Evolutionary conservation across 1,140 invertebrate genomes (phyloP).

Genomic region (Helicorthomorpha holstii): DNA sequence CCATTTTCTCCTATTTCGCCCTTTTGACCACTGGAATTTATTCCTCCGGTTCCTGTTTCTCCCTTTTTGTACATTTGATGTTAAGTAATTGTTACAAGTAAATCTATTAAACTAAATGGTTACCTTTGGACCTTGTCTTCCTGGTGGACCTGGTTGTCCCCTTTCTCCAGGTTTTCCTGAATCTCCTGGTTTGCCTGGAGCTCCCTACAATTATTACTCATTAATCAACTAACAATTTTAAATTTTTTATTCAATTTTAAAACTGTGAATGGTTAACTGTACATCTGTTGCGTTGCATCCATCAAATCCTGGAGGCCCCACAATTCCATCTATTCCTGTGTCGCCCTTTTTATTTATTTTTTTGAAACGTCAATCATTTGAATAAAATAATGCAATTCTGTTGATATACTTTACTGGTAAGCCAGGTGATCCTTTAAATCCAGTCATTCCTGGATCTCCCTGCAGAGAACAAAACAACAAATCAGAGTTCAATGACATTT

Average conservation of each 20-base stretch:
- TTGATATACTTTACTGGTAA: slow-evolving; percentile 35
- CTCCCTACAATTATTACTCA: slow-evolving; percentile 26
- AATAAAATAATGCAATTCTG: not conserved
- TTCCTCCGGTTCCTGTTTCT: slow-evolving; percentile 61
- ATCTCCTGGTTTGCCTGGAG: slow-evolving; percentile 26
- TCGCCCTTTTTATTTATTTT: slow-evolving; percentile 32
- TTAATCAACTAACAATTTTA: not conserved
- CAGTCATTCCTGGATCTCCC: slow-evolving; percentile 43
- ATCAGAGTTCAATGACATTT: not conserved
- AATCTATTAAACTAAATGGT: too few relatives aligned
- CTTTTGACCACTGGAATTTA: slow-evolving; percentile 59
- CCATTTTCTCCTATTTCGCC: slow-evolving; percentile 45
- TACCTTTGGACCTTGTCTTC: slow-evolving; percentile 25
- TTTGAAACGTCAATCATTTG: not conserved
- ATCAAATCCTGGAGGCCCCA: slow-evolving; percentile 50
- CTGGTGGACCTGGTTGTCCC: slow-evolving; percentile 22
- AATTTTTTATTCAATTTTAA: too few relatives aligned
- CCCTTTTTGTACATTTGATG: slow-evolving; percentile 25
- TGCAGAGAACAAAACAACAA: slow-evolving; percentile 27
- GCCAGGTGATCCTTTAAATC: slow-evolving; percentile 38
- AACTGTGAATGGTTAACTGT: slow-evolving; percentile 5
- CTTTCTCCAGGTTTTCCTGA: slow-evolving; percentile 31
- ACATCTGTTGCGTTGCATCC: slow-evolving; percentile 64
- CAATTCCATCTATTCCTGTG: slow-evolving; percentile 40
- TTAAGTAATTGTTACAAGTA: too few relatives aligned